Evolutionary conservation across 1,140 invertebrate genomes (phyloP), one percentile per base, ranked within the genome.

Genomic region (Neoseiulus cucumeris): DNA sequence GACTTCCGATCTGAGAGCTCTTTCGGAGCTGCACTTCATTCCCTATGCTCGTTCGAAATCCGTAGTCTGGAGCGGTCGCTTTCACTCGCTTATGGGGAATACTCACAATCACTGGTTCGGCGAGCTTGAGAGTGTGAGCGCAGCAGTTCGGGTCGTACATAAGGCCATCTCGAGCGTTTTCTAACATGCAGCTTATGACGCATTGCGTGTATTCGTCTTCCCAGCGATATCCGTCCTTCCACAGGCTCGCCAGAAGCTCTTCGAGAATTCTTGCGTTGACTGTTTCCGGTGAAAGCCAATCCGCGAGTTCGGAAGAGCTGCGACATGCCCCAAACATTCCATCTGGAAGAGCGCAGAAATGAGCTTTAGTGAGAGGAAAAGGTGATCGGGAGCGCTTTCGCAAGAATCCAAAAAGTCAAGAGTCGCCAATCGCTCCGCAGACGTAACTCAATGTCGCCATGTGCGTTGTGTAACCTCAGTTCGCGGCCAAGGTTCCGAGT

Each of bases 251-350:
- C n/a, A 73, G 76, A 74, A 86, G 84, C 18, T 74, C 74, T 70
- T 85, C 84, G 66, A 89, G 77, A 67, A 81, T 75, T 64, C 84
- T 80, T 64, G 86, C 75, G 66, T 82, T 81, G 28, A 80, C 79
- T 2, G 79, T 75, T 44, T 78, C 79, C 70, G 87, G 77, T 66
- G 70, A 67, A 66, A 76, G 85, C 20, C 79, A 74, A 71, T 83
- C 79, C 59, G 82, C 80, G 64, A 81, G 79, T 33, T 79, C 76
- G 42, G 78, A 80, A 18, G 81, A 74, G 64, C 82, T 79, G 68
- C 88, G 79, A 75, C 87, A 91, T 72, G 82, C 82, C 66, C 87
- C 87, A 74, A 91, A 89, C 66, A 85, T 87, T 71, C 82, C 81
- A 79, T 91, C 87, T 90, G 76, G 64, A 65, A 70, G 68, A 67